Evolutionary conservation across 2,113 vertebrate genomes (phyloP).

Genomic region (Irena cyanogastra): DNA sequence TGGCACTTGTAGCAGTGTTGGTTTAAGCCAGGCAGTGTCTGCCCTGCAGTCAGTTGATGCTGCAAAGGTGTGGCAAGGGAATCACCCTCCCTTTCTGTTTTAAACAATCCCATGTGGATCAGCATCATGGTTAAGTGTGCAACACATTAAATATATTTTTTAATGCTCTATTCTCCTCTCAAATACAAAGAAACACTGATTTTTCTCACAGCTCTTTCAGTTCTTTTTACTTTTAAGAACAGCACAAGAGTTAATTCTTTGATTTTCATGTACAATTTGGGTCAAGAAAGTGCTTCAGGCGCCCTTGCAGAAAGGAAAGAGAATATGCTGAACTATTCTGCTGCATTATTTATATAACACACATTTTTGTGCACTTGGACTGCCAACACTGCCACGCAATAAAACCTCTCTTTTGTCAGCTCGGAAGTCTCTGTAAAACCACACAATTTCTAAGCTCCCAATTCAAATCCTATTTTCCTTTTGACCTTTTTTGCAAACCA

Average conservation of each 20-base stretch:
- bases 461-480: background rate
- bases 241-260: background rate
- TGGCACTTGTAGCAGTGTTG: background rate
- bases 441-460: background rate
- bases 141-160: constrained; percentile 60
- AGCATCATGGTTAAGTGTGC: constrained; percentile 37
- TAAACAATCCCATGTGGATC: constrained; percentile 13
- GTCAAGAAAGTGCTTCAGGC: constrained; percentile 51
- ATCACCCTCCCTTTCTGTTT: constrained; percentile 2
- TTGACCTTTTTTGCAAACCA: background rate
- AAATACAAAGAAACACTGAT: constrained; percentile 20
- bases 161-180: constrained; percentile 65
- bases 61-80: background rate
- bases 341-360: constrained; percentile 53
- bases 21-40: background rate
- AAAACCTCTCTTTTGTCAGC: background rate
- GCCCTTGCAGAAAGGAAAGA: background rate
- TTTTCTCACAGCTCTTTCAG: constrained; percentile 23
- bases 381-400: background rate
- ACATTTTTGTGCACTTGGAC: background rate
- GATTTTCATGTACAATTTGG: constrained; percentile 35
- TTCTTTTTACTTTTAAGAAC: background rate
- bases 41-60: background rate
- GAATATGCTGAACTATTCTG: background rate
- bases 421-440: background rate